A percentile compares a stretch with the other conserved stretches of the same genome.
Evolutionary conservation across 2,797 vertebrate genomes (phyloP).

Genomic region (Pseudocheirus occidentalis): DNA sequence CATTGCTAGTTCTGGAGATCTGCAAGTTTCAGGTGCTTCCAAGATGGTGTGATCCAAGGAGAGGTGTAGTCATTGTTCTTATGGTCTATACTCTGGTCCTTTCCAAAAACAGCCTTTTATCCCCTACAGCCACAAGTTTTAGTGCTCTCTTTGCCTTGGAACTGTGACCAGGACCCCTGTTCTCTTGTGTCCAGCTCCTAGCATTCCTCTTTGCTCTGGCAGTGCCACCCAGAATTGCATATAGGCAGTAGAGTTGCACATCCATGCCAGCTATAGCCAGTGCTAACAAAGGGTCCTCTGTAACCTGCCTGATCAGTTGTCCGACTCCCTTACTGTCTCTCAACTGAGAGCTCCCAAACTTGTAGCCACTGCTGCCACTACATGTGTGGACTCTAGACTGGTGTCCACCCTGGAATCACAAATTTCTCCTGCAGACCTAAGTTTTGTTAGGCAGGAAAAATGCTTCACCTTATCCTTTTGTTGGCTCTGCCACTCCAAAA

Average conservation of each 20-base stretch:
- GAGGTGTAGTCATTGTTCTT: not conserved
- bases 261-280: not conserved
- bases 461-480: not conserved
- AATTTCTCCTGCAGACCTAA: not conserved
- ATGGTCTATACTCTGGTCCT: not conserved
- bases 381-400: not conserved
- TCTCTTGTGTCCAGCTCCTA: not conserved
- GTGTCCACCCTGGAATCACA: not conserved
- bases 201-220: not conserved
- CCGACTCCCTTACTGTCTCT: not conserved
- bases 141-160: not conserved
- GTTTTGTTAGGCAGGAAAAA: not conserved
- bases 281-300: not conserved
- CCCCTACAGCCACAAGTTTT: not conserved
- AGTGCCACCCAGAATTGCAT: not conserved
- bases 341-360: not conserved
- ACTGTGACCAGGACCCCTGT: not conserved
- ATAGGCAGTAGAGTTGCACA: not conserved
- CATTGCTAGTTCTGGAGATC: not conserved
- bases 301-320: not conserved
- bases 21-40: not conserved
- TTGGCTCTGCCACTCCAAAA: not conserved
- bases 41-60: not conserved
- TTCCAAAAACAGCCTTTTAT: not conserved
- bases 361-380: not conserved